Evolutionary conservation across 2,797 vertebrate genomes (phyloP), one percentile per base, ranked within the genome.

Genomic region (Dromococcyx pavoninus): DNA sequence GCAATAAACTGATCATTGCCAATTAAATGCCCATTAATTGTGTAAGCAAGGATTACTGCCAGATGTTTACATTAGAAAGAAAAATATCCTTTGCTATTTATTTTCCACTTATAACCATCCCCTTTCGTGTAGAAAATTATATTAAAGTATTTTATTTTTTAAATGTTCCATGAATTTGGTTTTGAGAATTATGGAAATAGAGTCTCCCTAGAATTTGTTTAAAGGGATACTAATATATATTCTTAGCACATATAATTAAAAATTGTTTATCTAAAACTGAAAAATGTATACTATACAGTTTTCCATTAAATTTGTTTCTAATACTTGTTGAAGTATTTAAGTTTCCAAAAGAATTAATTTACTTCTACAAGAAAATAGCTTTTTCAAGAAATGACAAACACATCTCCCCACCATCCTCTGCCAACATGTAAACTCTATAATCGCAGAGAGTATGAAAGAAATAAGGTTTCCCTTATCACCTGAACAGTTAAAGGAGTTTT

Each of bases 1-100:
- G 98, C 98, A 98, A 98, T 99, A 99, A 99, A 99, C 98, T 98
- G 97, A 99, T 99, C 98, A 99, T 99, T 98, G 98, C 98, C 99
- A 99, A 99, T 99, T 99, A 99, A 99, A 98, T 99, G 98, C 98
- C 98, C 98, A 99, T 99, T 99, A 99, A 99, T 99, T 99, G 98
- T 98, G 98, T 98, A 99, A 99, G 98, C 98, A 99, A 98, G 98
- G 98, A 98, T 98, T 98, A 98, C 98, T 98, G 98, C 98, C 99
- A 99, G 99, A 99, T 99, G 99, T 99, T 99, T 99, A 98, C 97
- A 98, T 98, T 98, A 98, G 97, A 98, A 98, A 98, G 98, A 99
- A 98, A 99, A 99, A 99, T 98, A 98, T 98, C 97, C 97, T 96
- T 98, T 98, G 96, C 97, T 98, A 95, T 98, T 98, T 98, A 94